Percentiles rank a stretch among this genome's conserved stretches.
Evolutionary conservation across 2,113 vertebrate genomes (phyloP).

Genomic region (Lipophrys pholis): DNA sequence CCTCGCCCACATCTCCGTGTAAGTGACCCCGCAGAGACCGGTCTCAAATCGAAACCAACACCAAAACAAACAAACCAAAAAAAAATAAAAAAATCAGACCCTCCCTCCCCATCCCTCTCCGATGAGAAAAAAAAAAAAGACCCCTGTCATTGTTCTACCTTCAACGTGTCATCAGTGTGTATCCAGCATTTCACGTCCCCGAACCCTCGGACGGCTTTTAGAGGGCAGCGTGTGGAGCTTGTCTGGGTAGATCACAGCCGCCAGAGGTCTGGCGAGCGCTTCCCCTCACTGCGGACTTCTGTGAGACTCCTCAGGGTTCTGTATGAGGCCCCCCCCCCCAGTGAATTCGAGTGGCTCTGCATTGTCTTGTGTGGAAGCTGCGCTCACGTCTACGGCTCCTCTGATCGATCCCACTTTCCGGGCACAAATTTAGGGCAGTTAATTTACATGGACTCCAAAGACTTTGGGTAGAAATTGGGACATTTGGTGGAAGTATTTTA

Average conservation of each 20-base stretch:
- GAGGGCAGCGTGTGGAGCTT: slow-evolving; percentile 42
- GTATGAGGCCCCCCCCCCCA: slow-evolving; percentile 21
- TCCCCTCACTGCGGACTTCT: slow-evolving; percentile 29
- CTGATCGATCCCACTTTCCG: slow-evolving; percentile 20
- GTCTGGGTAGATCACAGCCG: slow-evolving; percentile 22
- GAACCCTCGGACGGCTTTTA: slow-evolving; percentile 34
- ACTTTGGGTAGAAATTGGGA: slow-evolving; percentile 38
- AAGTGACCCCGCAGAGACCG: slow-evolving; percentile 88
- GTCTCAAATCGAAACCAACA: slow-evolving; percentile 64
- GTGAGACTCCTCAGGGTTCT: slow-evolving; percentile 61
- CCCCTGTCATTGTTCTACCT: slow-evolving; percentile 65
- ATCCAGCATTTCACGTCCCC: slow-evolving; percentile 54
- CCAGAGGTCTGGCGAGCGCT: slow-evolving; percentile 28
- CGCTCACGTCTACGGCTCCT: slow-evolving; percentile 15
- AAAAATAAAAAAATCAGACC: slow-evolving; percentile 14
- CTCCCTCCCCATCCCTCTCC: slow-evolving; percentile 37
- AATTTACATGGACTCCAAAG: slow-evolving; percentile 74
- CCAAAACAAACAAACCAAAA: slow-evolving; percentile 21
- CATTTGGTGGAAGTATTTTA: slow-evolving; percentile 36
- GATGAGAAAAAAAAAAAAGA: slow-evolving; percentile 24
- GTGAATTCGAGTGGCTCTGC: slow-evolving; percentile 31
- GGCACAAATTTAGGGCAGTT: slow-evolving; percentile 83
- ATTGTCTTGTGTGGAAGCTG: slow-evolving; percentile 39
- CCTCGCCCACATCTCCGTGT: slow-evolving; percentile 95
- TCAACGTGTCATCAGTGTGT: slow-evolving; percentile 64